Evolutionary conservation across 1,140 invertebrate species (phyloP), one percentile per base, ranked within the genome.

Genomic region (Drosophila hydei): DNA sequence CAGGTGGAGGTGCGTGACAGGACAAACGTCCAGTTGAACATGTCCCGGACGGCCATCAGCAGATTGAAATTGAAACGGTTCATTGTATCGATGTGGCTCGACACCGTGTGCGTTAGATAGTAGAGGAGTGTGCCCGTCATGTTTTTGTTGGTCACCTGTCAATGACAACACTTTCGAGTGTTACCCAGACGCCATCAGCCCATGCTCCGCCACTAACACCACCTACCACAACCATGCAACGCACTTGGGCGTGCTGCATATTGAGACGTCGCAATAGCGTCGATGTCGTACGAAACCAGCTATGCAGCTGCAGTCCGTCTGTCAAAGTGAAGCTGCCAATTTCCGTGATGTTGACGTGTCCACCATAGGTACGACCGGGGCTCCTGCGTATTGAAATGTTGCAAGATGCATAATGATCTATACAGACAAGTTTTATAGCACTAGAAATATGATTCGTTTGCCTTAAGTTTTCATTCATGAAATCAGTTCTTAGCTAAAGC

Each of bases 11-110:
- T 93, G 4, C 92, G 79, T 61, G 84, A 85, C 19, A 95, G 85
- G 54, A 93, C 90, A 38, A 94, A 93, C 93, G 92, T 93, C 73
- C 94, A 94, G 91, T 95, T 94, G 74, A 92, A 95, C 89, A 94
- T 93, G 72, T 94, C 93, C 59, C 91, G 91, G 16, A 95, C 92
- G 75, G 93, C 93, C 59, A 92, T 91, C 43, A 95, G 74, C 9
- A 95, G 70, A 52, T 91, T 92, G 75, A 92, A 94, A 78, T 95
- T 94, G 72, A 94, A 93, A 75, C 94, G 92, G 77, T 93, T 93
- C 92, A 95, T 93, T 0, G 94, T 93, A 87, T 95, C 94, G 21
- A 94, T 90, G 79, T 94, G 91, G 9, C 85, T 91, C n/a, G 74
- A 94, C 72, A 21, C 88, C 78, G 27, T 92, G 92, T 51, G 83